Evolutionary conservation across 2,797 vertebrate genomes (phyloP).

Genomic region (Pogoniulus pusillus): DNA sequence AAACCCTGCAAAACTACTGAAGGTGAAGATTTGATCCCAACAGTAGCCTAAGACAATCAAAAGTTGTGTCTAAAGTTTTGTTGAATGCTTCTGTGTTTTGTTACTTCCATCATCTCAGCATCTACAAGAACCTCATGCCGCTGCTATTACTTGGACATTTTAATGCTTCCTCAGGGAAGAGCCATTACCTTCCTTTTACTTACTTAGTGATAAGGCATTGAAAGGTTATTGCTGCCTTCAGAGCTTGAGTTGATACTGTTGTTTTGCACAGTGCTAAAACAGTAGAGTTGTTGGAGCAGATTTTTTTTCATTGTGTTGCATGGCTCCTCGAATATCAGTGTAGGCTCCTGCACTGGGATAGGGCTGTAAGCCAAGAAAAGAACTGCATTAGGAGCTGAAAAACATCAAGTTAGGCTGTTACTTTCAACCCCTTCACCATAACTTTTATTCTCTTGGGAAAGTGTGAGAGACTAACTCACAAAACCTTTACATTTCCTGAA

Average conservation of each 20-base stretch:
- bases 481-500: neutral
- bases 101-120: neutral
- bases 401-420: neutral
- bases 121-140: neutral
- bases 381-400: neutral
- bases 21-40: neutral
- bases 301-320: neutral
- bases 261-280: neutral
- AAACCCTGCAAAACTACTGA: neutral
- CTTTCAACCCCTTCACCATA: neutral
- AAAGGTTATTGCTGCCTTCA: neutral
- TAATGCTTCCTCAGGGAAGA: neutral
- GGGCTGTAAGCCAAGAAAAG: neutral
- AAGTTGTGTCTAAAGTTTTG: neutral
- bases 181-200: neutral
- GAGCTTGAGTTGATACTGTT: neutral
- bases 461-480: neutral
- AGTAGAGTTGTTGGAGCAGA: slow-evolving; percentile 6
- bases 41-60: neutral
- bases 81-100: neutral
- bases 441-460: neutral
- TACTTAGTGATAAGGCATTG: neutral
- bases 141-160: neutral
- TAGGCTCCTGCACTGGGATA: neutral
- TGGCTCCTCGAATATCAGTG: neutral